Evolutionary conservation across 2,797 vertebrate species (phyloP).

Genomic region (Diplodus sargus): DNA sequence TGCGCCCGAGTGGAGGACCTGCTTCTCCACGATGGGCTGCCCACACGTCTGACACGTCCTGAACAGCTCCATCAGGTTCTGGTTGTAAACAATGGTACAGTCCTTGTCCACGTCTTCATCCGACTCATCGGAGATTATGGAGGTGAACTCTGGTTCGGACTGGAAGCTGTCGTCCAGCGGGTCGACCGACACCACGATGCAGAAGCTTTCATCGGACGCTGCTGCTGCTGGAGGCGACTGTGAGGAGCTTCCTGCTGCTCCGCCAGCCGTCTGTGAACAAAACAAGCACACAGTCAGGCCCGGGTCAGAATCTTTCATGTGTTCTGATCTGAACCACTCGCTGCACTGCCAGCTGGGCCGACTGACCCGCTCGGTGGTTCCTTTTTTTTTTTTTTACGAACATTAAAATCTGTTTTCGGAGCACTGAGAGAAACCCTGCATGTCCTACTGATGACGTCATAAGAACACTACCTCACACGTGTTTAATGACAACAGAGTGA

Average conservation of each 20-base stretch:
- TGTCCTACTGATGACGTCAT: no score
- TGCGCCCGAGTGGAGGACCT: background rate
- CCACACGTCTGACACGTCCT: conserved; percentile 31
- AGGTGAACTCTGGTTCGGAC: conserved; percentile 4
- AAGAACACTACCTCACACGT: no score
- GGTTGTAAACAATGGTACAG: background rate
- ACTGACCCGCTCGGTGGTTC: no score
- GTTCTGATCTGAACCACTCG: no score
- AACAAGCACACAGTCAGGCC: no score
- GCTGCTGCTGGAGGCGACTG: background rate
- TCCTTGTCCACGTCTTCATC: conserved; percentile 7
- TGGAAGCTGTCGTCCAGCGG: conserved; percentile 13
- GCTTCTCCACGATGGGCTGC: background rate
- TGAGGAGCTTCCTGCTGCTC: background rate
- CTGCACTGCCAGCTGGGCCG: no score
- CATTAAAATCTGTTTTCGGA: no score
- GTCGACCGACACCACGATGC: conserved; percentile 41
- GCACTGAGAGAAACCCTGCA: no score
- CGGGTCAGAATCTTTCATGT: no score
- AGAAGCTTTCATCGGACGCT: background rate
- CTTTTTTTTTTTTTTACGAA: no score
- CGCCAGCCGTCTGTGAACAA: background rate
- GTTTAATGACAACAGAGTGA: no score
- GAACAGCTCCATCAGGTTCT: conserved; percentile 40
- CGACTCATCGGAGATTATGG: accelerated